These are phyloP conservation scores for Ambastaia sidthimunki DNA, from an alignment of 2,797 vertebrate genomes.

Conservation along the genomic window DNA sequence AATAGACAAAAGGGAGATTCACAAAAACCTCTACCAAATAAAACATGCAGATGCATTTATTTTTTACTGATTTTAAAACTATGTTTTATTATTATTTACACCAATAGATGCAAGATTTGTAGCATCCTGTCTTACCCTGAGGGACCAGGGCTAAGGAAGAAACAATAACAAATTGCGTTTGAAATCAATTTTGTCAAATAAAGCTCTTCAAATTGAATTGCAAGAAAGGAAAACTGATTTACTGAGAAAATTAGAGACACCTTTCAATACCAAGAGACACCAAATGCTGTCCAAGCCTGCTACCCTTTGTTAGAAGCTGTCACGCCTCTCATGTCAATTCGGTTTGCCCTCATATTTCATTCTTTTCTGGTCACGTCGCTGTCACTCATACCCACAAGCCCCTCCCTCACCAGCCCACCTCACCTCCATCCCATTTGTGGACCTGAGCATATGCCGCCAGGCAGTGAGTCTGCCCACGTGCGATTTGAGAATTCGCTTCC, in stretches of 20 bases:
- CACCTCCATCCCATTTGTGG: conserved; percentile 28
- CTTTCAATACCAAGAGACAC: neutral
- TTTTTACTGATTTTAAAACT: neutral
- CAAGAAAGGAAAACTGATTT: neutral
- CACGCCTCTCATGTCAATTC: conserved; percentile 17
- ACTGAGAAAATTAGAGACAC: conserved; percentile 7
- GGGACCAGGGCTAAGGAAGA: neutral
- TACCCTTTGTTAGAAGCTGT: conserved; percentile 6
- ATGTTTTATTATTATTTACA: neutral
- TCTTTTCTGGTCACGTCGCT: neutral
- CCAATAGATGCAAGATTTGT: neutral
- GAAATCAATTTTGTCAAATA: conserved; percentile 8
- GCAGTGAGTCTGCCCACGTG: conserved; percentile 44
- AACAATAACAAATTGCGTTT: neutral
- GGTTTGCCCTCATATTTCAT: conserved; percentile 6
- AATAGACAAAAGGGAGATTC: neutral
- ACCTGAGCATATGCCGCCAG: conserved; percentile 51
- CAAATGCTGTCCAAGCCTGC: neutral
- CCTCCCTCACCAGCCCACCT: conserved; percentile 17
- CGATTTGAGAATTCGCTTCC: conserved; percentile 30
- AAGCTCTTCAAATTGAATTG: neutral
- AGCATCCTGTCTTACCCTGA: neutral
- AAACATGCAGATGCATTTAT: neutral
- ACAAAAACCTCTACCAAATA: neutral
- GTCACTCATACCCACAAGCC: conserved; percentile 31